Evolutionary conservation across 2,888 invertebrate species (phyloP).

Genomic region (Smittia sp.): DNA sequence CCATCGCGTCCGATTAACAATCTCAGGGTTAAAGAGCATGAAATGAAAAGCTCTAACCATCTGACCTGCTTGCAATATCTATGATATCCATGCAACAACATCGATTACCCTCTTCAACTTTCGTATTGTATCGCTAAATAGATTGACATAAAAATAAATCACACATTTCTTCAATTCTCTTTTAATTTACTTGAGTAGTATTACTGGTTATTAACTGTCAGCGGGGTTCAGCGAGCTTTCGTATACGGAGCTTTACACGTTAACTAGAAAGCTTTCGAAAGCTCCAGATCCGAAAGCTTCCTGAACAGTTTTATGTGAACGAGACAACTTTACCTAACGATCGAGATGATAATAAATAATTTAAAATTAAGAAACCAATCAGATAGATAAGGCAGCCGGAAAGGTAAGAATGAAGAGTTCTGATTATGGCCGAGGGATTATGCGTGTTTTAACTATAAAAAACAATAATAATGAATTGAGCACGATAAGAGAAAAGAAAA

Average conservation of each 20-base stretch:
- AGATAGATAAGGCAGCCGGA: not conserved
- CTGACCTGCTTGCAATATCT: too few relatives aligned
- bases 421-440: slow-evolving; percentile 3
- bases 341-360: not conserved
- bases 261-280: too few relatives aligned
- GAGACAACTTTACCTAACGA: not conserved
- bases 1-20: too few relatives aligned
- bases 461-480: slow-evolving; percentile 7
- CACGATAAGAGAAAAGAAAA: slow-evolving; percentile 8
- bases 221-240: too few relatives aligned
- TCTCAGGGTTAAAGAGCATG: too few relatives aligned
- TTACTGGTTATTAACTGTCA: not conserved
- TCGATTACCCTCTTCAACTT: too few relatives aligned
- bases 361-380: not conserved
- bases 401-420: not conserved
- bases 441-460: slow-evolving; percentile 4
- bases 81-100: too few relatives aligned
- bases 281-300: not conserved
- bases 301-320: not conserved
- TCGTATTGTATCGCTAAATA: not conserved
- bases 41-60: too few relatives aligned
- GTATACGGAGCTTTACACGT: too few relatives aligned
- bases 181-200: not conserved
- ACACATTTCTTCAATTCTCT: not conserved
- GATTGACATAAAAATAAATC: not conserved